Evolutionary conservation across 2,797 vertebrate genomes (phyloP), one percentile per base, ranked within the genome.

Genomic region (Gobionotothen gibberifrons): DNA sequence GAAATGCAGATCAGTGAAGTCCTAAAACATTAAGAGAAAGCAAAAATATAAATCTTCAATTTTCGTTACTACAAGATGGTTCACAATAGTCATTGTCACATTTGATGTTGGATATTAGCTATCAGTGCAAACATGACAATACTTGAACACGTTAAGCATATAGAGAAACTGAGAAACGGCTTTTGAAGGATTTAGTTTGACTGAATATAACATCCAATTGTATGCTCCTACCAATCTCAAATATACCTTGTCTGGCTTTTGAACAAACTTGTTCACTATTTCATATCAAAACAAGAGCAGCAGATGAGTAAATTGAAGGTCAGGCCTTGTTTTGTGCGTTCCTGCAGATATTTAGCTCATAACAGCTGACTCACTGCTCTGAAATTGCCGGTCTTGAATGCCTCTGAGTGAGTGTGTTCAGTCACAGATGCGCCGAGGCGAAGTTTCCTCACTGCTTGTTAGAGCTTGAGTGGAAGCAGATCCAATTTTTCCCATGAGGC

Each of bases 401-500:
- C 87, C 87, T 90, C 85, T 85, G 78, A 84, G 85, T 85, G 88
- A 88, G 88, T 86, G 85, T 85, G 90, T 92, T 90, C 85, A 87
- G 83, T 87, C 85, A n/a, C 87, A 86, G 85, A 91, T 88, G 85
- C 89, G 56, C 82, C 82, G 77, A 88, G 89, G 85, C 88, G 81
- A 92, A 90, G 89, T 89, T 93, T 90, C 90, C 88, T 93, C 82
- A 79, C 78, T 91, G 90, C 92, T 93, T 93, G 93, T 94, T 94
- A 90, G 89, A 93, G 92, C 92, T 92, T 94, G 93, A 94, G 93
- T 90, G 82, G 91, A 94, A 93, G 90, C 91, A 94, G 92, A 94
- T 94, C 91, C 91, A 93, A 92, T 90, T 91, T 93, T 93, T 93
- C 91, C 90, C 91, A 93, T 92, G 90, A 91, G 90, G 76, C 86